Conservation (phyloP, 2,113 vertebrate genomes). For the Cyanocitta stelleri region DNA sequence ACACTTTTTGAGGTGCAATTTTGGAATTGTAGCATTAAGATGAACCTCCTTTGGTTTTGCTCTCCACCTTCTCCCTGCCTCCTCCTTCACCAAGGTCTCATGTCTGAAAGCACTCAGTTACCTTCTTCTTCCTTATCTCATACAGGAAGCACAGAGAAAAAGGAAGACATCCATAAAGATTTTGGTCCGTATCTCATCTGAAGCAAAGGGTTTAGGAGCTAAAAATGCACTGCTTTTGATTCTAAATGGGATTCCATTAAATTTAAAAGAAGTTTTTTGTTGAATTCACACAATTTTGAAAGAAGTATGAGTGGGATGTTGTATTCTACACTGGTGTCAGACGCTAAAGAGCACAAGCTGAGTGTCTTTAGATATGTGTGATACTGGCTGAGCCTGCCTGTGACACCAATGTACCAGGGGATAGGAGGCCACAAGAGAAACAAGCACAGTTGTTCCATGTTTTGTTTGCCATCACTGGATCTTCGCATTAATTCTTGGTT, state of each 20-base stretch:
- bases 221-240: background rate
- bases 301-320: background rate
- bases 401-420: background rate
- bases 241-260: background rate
- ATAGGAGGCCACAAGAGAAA: background rate
- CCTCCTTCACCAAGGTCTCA: background rate
- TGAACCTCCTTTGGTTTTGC: background rate
- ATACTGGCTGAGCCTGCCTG: background rate
- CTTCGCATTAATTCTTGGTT: background rate
- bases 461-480: background rate
- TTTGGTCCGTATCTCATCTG: background rate
- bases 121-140: background rate
- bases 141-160: background rate
- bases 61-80: background rate
- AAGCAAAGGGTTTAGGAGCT: background rate
- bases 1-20: accelerated
- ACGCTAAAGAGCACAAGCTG: background rate
- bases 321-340: background rate
- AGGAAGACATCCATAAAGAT: background rate
- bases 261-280: background rate
- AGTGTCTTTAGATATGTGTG: background rate
- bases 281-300: background rate
- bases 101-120: background rate
- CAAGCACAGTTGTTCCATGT: background rate
- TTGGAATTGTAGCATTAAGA: background rate